Base-by-base conservation (phyloP, 2,888 invertebrate species). In the Temnothorax unifasciatus region DNA sequence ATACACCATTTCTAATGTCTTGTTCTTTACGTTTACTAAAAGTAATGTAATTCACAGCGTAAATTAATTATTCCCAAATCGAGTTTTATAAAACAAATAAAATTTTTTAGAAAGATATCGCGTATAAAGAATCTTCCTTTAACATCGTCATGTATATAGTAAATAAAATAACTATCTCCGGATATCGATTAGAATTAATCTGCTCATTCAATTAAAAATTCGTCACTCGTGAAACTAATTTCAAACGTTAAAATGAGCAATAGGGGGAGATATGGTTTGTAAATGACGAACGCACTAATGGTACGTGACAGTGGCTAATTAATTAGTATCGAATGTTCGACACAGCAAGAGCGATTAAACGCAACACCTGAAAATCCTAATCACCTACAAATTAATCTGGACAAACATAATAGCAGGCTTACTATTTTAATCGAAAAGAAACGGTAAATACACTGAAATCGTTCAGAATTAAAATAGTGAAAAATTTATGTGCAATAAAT, bases 261-360 rank as follows among this genome's bases (percentile, higher is more conserved):
- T 18, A 59, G 34, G 59, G 57, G 59, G 59, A 41, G 59, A 13
- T 44, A 25, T n/a, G 71, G 13, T 87, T 91, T 89, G 90, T 90
- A 89, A 87, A 91, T 92, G 92, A 92, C 92, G 92, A 92, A 91
- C 88, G 89, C 89, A 88, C 90, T 92, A 92, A 90, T 92, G 90
- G 91, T 86, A 90, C 92, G 88, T 93, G 92, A 92, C 92, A 91
- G 90, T 89, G 87, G 90, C 90, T 93, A 92, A 93, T 93, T 93
- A 92, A 92, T 93, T 92, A 92, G 90, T 90, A 92, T 90, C 91
- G 91, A 92, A 93, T 92, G 89, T 90, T 87, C 90, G 86, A 87
- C 86, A 85, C 87, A 85, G 85, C 85, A 73, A 21, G 21, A 74
- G 86, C 88, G 90, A 90, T 90, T 90, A 90, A 90, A 88, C 87